Evolutionary conservation across 2,113 vertebrate species (phyloP), one percentile per base, ranked within the genome.

Genomic region (Diadophis punctatus): DNA sequence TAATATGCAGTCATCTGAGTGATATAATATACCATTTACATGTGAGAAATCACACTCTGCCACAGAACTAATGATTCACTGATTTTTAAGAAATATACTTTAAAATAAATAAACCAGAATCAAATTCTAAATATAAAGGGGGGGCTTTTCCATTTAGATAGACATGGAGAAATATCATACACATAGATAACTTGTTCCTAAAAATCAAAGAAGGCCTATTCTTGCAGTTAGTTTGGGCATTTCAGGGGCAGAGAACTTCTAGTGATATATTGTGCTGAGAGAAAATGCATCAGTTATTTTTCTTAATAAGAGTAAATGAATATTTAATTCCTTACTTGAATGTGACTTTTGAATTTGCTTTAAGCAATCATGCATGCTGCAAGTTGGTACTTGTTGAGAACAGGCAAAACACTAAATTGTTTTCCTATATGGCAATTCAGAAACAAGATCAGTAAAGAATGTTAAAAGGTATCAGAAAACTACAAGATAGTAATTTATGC

Each of bases 31-130:
- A 80, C 68, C 18, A 80, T 39, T 20, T 80, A 80, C 20, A 8
- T 39, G n/a, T 80, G 34, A 80, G 25, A 90, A 51, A 25, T 68
- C 27, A 90, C 51, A 90, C n/a, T 39, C 27, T 68, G 3, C 74
- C 74, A 63, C 90, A 93, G 39, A 6, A 94, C 53, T 0, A 0
- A 88, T 87, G 92, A 94, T 92, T 51, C 39, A 89, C 94, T 39
- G 68, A 20, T 74, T 74, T 60, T 20, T 20, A 93, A 20, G 18
- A 30, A 4, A 93, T 56, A 93, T 56, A 90, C 52, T 80, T 90
- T 80, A 14, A 53, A 84, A 43, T 80, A 74, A 74, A 11, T 74
- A 39, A 34, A 43, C 27, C 51, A 43, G 10, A 74, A 7, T 53
- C n/a, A 53, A 55, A 84, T 84, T 84, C 63, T 39, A 55, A 53